Conservation (phyloP, 2,888 invertebrate genomes). For the Perithous albicinctus region DNA sequence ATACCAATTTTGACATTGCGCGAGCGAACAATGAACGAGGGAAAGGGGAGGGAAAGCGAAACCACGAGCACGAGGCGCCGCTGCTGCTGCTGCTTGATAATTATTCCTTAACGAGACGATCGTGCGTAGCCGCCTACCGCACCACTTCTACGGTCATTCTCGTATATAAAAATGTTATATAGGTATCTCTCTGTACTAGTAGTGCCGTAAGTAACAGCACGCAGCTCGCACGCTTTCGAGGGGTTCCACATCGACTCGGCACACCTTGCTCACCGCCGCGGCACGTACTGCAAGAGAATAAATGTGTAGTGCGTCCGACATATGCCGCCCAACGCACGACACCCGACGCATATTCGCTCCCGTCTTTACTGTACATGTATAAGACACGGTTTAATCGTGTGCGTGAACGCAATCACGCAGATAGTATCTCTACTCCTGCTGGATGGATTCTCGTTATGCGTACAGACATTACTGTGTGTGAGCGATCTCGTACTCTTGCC, state of each 20-base stretch:
- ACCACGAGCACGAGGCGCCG: neutral
- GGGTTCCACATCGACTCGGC: constrained; percentile 43
- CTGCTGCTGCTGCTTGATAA: constrained; percentile 30
- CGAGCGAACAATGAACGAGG: constrained; percentile 32
- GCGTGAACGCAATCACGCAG: constrained; percentile 67
- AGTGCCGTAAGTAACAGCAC: constrained; percentile 15
- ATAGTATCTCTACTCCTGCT: constrained; percentile 61
- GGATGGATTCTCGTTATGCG: constrained; percentile 63
- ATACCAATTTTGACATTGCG: constrained; percentile 46
- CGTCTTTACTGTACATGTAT: constrained; percentile 24
- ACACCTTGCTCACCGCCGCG: constrained; percentile 55
- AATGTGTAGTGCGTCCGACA: constrained; percentile 59
- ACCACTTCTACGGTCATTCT: constrained; percentile 4
- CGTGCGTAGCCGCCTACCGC: constrained; percentile 43
- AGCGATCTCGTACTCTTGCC: constrained; percentile 33
- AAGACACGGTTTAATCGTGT: constrained; percentile 18
- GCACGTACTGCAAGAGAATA: constrained; percentile 52
- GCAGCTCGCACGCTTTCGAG: constrained; percentile 34
- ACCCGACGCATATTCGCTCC: constrained; percentile 54
- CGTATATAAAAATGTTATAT: constrained; percentile 9
- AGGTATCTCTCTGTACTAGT: constrained; percentile 2
- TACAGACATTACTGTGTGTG: neutral
- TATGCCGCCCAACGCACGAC: constrained; percentile 62
- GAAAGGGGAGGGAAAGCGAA: constrained; percentile 3
- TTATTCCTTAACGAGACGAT: constrained; percentile 59